A percentile compares a stretch with the other conserved stretches of the same genome.
Conservation (phyloP, 2,888 invertebrate species). For the Chrysolina haemoptera region DNA sequence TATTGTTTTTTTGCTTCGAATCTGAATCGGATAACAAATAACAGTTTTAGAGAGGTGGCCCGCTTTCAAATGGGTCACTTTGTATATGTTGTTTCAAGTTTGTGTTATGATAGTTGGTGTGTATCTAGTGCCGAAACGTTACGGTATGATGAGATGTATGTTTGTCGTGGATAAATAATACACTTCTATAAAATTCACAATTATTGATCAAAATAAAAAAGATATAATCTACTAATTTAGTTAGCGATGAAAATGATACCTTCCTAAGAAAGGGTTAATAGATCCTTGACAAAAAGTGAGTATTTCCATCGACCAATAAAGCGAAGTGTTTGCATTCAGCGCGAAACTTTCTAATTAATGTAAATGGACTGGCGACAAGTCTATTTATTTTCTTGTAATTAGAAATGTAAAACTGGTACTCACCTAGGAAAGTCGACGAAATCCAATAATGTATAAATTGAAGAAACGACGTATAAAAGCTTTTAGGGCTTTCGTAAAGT, state of each 20-base stretch:
- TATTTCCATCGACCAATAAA: neutral
- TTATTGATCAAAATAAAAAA: too few relatives aligned
- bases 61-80: too few relatives aligned
- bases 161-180: too few relatives aligned
- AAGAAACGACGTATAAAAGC: conserved; percentile 42
- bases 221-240: neutral
- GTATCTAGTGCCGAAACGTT: too few relatives aligned
- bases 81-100: too few relatives aligned
- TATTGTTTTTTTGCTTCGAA: too few relatives aligned
- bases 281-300: neutral
- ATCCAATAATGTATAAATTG: conserved; percentile 47
- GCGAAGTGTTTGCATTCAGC: conserved; percentile 34
- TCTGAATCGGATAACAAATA: too few relatives aligned
- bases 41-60: too few relatives aligned
- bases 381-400: conserved; percentile 47
- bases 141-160: too few relatives aligned
- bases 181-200: too few relatives aligned
- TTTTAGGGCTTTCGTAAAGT: conserved; percentile 34
- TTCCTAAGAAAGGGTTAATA: neutral
- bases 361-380: conserved; percentile 46
- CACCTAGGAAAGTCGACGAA: conserved; percentile 39
- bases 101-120: too few relatives aligned
- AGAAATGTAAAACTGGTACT: conserved; percentile 43
- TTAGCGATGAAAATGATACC: neutral
- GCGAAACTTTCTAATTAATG: conserved; percentile 43